phyloP scores from a whole-genome alignment of 2,797 vertebrate species.

The Columba guinea region DNA sequence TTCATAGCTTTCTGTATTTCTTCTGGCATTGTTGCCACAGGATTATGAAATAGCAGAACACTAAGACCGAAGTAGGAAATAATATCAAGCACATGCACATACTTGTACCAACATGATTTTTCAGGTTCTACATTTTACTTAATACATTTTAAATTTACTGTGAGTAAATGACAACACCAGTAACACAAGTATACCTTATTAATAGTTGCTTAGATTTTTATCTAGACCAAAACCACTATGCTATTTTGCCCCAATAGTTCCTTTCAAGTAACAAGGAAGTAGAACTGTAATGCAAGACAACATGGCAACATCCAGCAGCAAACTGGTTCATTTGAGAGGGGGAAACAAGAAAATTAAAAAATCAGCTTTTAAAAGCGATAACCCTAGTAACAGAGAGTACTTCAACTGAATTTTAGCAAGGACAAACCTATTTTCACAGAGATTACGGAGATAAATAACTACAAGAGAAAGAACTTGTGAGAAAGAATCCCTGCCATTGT shows the following conservation, averaged over 20 bases:
- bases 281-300: neutral
- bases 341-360: neutral
- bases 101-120: neutral
- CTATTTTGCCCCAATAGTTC: neutral
- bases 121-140: neutral
- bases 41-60: neutral
- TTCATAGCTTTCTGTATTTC: neutral
- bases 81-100: neutral
- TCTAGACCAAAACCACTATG: neutral
- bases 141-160: neutral
- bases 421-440: neutral
- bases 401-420: neutral
- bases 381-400: neutral
- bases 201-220: neutral
- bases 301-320: neutral
- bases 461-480: neutral
- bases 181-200: neutral
- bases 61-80: neutral
- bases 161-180: neutral
- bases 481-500: neutral
- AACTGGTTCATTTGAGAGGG: neutral
- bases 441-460: neutral
- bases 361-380: neutral
- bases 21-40: neutral
- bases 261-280: neutral